These are phyloP conservation scores for Catharus bicknelli DNA, from an alignment of 2,113 vertebrate genomes.

Conservation along the genomic window DNA sequence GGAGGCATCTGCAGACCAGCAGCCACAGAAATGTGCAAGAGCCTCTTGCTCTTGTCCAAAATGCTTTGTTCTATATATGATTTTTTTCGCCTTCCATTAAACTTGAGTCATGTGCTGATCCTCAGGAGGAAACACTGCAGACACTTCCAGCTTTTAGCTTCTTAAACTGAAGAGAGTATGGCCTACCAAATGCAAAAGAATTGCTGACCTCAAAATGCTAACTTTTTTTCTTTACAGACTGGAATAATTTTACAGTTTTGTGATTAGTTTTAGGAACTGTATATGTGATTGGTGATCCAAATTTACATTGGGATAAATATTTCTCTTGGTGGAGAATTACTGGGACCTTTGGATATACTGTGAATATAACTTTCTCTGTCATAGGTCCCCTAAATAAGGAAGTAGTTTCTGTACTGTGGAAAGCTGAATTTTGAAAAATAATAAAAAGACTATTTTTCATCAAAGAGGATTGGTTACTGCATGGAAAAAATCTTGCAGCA, in stretches of 20 bases:
- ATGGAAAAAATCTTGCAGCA: background rate
- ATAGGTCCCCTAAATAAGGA: background rate
- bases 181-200: conserved; percentile 1
- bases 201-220: background rate
- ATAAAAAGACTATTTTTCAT: background rate
- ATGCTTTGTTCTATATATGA: background rate
- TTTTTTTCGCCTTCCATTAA: background rate
- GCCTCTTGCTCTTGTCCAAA: background rate
- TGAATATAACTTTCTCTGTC: background rate
- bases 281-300: background rate
- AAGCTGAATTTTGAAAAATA: background rate
- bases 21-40: background rate
- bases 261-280: background rate
- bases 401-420: background rate
- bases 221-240: background rate
- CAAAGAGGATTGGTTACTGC: background rate
- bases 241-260: background rate
- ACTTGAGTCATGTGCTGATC: background rate
- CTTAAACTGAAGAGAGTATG: background rate
- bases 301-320: background rate
- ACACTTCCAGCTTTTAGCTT: background rate
- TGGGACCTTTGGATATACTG: background rate
- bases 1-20: background rate
- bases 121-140: background rate
- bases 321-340: background rate